Evolutionary conservation across 2,113 vertebrate genomes (phyloP).

Genomic region (Chaetorhynchus papuensis): DNA sequence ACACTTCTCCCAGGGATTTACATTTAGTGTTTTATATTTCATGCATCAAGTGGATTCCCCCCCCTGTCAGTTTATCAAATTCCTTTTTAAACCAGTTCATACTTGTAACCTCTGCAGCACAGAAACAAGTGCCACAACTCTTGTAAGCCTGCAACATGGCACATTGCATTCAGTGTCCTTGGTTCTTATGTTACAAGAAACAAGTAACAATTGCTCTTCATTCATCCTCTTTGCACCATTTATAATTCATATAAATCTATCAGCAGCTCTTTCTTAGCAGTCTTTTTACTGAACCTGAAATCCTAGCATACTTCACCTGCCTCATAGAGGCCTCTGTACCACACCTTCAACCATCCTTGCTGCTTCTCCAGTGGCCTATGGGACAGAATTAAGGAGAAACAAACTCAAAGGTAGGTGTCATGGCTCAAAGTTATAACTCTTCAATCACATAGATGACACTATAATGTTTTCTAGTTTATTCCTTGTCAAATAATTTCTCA

Average conservation of each 20-base stretch:
- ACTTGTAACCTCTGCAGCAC: neutral
- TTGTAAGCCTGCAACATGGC: neutral
- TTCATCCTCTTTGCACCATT: neutral
- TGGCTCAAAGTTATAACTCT: neutral
- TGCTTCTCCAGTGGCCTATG: neutral
- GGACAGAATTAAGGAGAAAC: neutral
- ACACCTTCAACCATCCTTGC: neutral
- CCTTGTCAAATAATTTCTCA: neutral
- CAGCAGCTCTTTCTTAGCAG: neutral
- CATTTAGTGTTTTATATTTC: neutral
- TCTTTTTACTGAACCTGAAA: neutral
- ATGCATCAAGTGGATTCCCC: neutral
- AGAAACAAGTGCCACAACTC: neutral
- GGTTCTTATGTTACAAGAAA: neutral
- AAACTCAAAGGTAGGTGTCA: neutral
- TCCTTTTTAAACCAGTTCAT: neutral
- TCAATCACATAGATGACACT: neutral
- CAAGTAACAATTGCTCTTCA: neutral
- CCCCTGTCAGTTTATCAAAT: neutral
- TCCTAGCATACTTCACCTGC: neutral
- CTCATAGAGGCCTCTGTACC: neutral
- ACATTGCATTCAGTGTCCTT: neutral
- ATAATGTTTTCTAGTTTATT: neutral
- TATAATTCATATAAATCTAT: neutral
- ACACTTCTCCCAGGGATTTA: neutral